Evolutionary conservation across 2,113 vertebrate genomes (phyloP).

Genomic region (Coreoperca whiteheadi): DNA sequence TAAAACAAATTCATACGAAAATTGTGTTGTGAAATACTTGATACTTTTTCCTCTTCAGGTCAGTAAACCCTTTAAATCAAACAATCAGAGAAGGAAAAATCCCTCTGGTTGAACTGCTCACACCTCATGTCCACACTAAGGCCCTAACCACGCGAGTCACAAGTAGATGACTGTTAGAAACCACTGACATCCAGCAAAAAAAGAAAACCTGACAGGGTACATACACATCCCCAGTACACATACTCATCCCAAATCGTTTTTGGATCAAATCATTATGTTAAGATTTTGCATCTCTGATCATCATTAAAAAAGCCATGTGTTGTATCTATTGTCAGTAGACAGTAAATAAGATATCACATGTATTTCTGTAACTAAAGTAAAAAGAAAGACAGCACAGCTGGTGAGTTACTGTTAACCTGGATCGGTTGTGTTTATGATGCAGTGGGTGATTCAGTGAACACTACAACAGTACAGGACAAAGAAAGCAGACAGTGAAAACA

Average conservation of each 20-base stretch:
- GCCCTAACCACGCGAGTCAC: not conserved
- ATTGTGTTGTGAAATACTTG: not conserved
- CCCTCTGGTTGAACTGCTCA: not conserved
- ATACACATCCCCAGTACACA: not conserved
- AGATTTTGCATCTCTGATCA: not conserved
- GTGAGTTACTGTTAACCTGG: slow-evolving; percentile 14
- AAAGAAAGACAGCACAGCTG: slow-evolving; percentile 5
- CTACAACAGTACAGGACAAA: not conserved
- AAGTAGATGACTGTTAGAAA: not conserved
- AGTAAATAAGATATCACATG: not conserved
- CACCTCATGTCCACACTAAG: not conserved
- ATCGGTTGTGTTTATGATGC: slow-evolving; percentile 13
- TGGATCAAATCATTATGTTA: not conserved
- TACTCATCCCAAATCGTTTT: not conserved
- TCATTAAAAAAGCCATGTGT: not conserved
- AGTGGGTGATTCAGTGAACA: not conserved
- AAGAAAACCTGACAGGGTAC: too few relatives aligned
- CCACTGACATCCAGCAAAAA: not conserved
- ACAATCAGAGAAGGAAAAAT: not conserved
- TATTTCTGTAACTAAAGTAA: not conserved
- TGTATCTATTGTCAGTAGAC: not conserved
- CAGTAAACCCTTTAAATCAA: not conserved
- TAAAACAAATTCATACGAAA: not conserved
- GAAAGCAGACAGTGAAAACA: slow-evolving; percentile 1
- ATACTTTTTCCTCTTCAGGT: not conserved